Base-by-base conservation (phyloP, 2,888 invertebrate genomes). In the Aporophyla nigra region DNA sequence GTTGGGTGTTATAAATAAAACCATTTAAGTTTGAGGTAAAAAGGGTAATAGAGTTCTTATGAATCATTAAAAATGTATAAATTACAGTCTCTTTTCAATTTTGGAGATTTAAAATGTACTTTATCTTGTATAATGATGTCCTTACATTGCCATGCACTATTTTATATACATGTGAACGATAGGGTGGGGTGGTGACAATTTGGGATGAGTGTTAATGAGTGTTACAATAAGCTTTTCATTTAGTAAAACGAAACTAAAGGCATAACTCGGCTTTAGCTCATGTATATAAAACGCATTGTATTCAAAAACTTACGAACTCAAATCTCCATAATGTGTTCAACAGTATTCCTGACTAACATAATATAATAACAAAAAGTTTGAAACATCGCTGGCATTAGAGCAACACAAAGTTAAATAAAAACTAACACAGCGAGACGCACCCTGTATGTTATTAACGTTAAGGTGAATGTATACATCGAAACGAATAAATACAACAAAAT, bases 371-470 rank as follows among this genome's bases (percentile, higher is more conserved):
- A 75, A 56, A 71, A 78, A 83, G 79, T 84, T 86, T 71, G 62
- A 79, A 84, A 78, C 84, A 86, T 83, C 72, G 65, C 63, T 79
- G 68, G 84, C 73, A 83, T 83, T 81, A 78, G 76, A 88, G 51
- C 74, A 85, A 88, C 78, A 84, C 74, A 71, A 83, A 83, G 80
- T 83, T 82, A 66, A 84, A 90, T 90, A 91, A 91, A 91, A 91
- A 91, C 86, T 86, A 91, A 90, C 87, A 90, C 78, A 85, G 86
- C 91, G 89, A 84, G 85, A 88, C 88, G 86, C 79, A 75, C 53
- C 70, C 58, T 71, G 63, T 69, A 83, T 74, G 82, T 84, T 88
- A 89, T 85, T 87, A 86, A 84, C 76, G 87, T 88, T 73, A 77
- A 81, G 80, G 84, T 53, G 80, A 46, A 71, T 58, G n/a, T 40